Base-by-base conservation (phyloP, 2,888 invertebrate genomes). In the Marasmarcha lunaedactyla region DNA sequence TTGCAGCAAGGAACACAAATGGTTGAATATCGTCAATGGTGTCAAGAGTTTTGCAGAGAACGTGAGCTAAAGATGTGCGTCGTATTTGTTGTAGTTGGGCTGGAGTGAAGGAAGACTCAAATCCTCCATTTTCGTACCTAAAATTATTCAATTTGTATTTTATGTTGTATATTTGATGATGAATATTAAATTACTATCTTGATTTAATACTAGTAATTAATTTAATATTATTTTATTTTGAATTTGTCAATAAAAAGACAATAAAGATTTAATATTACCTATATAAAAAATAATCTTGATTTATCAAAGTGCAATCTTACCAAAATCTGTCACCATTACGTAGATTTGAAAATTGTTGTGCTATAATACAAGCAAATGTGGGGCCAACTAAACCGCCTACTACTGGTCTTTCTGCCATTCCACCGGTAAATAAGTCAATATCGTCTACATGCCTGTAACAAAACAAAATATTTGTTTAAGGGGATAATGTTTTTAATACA, bases 311-410 rank as follows among this genome's bases (percentile, higher is more conserved):
- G n/a, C 7, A 30, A 34, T 41, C 58, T 63, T 57, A 85, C 92
- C 92, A 92, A 63, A 93, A 92, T 43, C 92, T 77, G 62, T 93
- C 92, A 10, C 93, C 93, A 59, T 88, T 89, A 1, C 92, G 87
- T 1, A 93, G 71, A 57, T 91, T 91, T 7, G 88, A 85, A 58
- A 95, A 95, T 66, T 94, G 94, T 54, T 93, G 92, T 0, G 93
- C 94, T 35, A 95, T 90, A 40, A 95, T 91, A 59, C 95, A 95
- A 15, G 93, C 93, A 53, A 95, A 94, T 0, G 93, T 93, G 0
- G 94, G 94, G 0, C 95, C 95, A 0, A 95, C 92, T 1, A 94
- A 70, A 0, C 92, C 94, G 1, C 91, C 91, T 0, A 88, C 74
- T 0, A 95, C 90, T 0, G 94, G 92, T 27, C 89, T 86, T 57